Evolutionary conservation across 2,888 invertebrate species (phyloP), one percentile per base, ranked within the genome.

Genomic region (Petrophora chlorosata): DNA sequence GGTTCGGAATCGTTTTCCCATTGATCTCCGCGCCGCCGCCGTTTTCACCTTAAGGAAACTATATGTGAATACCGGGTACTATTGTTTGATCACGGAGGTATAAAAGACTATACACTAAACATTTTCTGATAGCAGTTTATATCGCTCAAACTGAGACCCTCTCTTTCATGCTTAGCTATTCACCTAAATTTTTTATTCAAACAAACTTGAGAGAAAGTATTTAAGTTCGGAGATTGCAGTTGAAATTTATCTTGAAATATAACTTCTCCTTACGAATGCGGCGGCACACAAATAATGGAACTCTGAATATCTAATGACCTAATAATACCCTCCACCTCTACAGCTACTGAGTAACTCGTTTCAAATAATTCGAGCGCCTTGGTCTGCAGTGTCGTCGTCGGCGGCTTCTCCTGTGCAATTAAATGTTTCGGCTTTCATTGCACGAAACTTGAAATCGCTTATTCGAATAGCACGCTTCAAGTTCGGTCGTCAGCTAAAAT

Each of bases 371-470:
- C 61, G 67, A 73, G 69, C 65, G 63, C 65, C 63, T 67, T 59
- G 61, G 67, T 64, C 67, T 63, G 61, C 26, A 42, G 12, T 8
- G 32, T 10, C 23, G 33, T 1, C 53, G 64, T 39, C 23, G 5
- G 49, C 44, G 61, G 65, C 57, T 63, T 65, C 66, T 70, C 60
- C 66, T 64, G 68, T 76, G 79, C 76, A 81, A 82, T 82, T 80
- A 79, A 75, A 70, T 79, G 73, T 79, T 82, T 81, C 72, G 68
- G 69, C 67, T 81, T 78, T 76, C 75, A 80, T 73, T 74, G 67
- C 63, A 67, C 67, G 71, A 70, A 79, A 76, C 76, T 78, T 75
- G 65, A 74, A 73, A 75, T 71, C 67, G 69, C 65, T 75, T 74
- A 63, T 68, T 70, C 71, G 71, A 76, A 70, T 72, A 64, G 60